phyloP scores from a whole-genome alignment of 92 coral and sea anemone species.

The Zoanthus sociatus region DNA sequence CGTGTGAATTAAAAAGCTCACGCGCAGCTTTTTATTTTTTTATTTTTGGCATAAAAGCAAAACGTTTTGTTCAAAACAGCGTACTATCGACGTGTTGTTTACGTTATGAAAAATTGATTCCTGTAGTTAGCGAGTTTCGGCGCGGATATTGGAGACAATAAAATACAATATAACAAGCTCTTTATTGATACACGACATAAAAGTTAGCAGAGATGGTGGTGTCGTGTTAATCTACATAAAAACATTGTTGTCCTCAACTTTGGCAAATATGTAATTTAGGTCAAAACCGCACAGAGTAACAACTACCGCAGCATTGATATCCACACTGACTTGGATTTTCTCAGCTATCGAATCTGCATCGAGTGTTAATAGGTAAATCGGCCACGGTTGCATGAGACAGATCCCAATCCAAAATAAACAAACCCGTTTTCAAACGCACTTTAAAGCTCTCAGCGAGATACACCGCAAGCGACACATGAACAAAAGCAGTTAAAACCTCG shows the following conservation, averaged over 20 bases:
- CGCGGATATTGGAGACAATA: not conserved
- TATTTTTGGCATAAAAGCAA: not conserved
- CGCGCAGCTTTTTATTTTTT: not conserved
- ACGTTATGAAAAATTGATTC: not conserved
- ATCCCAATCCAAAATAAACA: not conserved
- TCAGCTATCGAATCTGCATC: not conserved
- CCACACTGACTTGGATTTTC: not conserved
- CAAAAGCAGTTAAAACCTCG: constrained; percentile 24
- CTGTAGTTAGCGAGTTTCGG: not conserved
- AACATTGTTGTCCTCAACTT: too few species aligned
- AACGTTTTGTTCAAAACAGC: not conserved
- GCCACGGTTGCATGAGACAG: too few species aligned
- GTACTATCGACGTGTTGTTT: not conserved
- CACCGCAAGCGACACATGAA: constrained; percentile 6
- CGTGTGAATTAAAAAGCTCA: not conserved
- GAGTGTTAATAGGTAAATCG: not conserved
- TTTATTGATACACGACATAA: too few species aligned
- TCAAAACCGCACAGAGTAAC: not conserved
- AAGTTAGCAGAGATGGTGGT: too few species aligned
- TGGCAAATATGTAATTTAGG: not conserved
- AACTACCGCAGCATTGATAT: not conserved
- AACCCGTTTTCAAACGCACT: not conserved
- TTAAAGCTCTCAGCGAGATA: not conserved
- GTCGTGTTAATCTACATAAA: too few species aligned
- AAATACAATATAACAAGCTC: too few species aligned